phyloP scores from a whole-genome alignment of 2,888 invertebrate species.

The Archips xylosteana region DNA sequence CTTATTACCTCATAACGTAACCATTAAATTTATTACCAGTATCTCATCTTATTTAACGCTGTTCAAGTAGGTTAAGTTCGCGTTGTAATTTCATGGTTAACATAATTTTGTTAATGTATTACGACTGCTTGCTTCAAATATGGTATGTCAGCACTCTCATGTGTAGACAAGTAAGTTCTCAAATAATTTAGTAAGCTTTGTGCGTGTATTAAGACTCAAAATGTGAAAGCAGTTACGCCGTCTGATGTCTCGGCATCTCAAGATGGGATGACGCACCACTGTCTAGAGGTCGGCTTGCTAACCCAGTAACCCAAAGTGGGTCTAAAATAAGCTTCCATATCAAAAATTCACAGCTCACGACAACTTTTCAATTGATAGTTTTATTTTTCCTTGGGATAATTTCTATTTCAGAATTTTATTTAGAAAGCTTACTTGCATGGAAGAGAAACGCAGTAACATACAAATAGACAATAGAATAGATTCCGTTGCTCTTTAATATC shows the following conservation, averaged over 20 bases:
- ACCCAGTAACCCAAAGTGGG: background rate
- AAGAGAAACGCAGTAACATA: no score
- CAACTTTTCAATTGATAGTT: background rate
- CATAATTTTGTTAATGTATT: slow-evolving; percentile 49
- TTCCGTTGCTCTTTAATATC: no score
- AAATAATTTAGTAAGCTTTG: slow-evolving; percentile 6
- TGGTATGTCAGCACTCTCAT: slow-evolving; percentile 42
- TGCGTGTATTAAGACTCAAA: background rate
- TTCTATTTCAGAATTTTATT: no score
- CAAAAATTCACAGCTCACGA: background rate
- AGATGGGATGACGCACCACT: slow-evolving; percentile 30
- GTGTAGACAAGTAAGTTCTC: slow-evolving; percentile 15
- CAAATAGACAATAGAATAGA: no score
- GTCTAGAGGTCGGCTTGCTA: slow-evolving; percentile 27
- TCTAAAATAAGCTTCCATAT: background rate
- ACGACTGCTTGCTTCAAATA: slow-evolving; percentile 42
- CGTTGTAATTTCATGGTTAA: slow-evolving; percentile 50
- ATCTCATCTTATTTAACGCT: slow-evolving; percentile 25
- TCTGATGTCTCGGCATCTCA: slow-evolving; percentile 16
- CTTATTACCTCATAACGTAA: slow-evolving; percentile 5
- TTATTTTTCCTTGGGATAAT: no score
- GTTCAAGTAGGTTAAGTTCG: slow-evolving; percentile 54
- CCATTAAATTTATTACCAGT: slow-evolving; percentile 20
- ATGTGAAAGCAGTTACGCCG: background rate
- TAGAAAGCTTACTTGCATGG: no score